A percentile compares a stretch with the other conserved stretches of the same genome.
Conservation (phyloP, 2,797 vertebrate species). For the Choloepus didactylus region DNA sequence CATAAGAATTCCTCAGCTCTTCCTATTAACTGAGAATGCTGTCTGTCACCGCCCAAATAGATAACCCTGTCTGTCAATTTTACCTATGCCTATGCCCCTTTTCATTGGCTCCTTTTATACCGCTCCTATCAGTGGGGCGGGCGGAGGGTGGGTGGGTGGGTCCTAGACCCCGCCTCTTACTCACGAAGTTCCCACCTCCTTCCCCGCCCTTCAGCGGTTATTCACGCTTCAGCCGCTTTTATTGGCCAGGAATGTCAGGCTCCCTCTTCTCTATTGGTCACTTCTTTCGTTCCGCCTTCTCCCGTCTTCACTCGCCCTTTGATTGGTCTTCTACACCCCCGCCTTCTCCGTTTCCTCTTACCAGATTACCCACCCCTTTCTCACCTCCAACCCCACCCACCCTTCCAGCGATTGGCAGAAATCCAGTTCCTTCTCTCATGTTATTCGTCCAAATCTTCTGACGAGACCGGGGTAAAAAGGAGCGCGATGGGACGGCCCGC, state of each 20-base stretch:
- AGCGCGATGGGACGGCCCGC: neutral
- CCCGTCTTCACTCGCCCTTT: neutral
- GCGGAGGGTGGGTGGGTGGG: neutral
- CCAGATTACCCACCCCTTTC: neutral
- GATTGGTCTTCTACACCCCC: conserved; percentile 3
- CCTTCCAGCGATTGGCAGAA: conserved; percentile 75
- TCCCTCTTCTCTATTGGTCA: conserved; percentile 63
- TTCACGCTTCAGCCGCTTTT: neutral
- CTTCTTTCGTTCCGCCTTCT: conserved; percentile 6
- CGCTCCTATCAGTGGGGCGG: neutral
- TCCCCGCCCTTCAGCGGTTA: conserved; percentile 42
- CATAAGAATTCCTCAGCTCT: conserved; percentile 28
- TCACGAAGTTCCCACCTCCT: neutral
- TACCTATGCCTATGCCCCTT: neutral
- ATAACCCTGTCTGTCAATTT: neutral
- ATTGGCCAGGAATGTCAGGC: conserved; percentile 66
- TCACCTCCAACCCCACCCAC: neutral
- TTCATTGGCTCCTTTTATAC: conserved; percentile 62
- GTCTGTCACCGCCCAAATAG: conserved; percentile 62
- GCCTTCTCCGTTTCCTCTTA: conserved; percentile 71
- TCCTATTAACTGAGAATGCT: conserved; percentile 64
- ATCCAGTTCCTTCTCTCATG: conserved; percentile 36
- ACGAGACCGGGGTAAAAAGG: conserved; percentile 62
- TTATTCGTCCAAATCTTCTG: conserved; percentile 65
- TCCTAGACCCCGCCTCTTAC: neutral